Evolutionary conservation across 2,888 invertebrate genomes (phyloP).

Genomic region (Pachymerium ferrugineum): DNA sequence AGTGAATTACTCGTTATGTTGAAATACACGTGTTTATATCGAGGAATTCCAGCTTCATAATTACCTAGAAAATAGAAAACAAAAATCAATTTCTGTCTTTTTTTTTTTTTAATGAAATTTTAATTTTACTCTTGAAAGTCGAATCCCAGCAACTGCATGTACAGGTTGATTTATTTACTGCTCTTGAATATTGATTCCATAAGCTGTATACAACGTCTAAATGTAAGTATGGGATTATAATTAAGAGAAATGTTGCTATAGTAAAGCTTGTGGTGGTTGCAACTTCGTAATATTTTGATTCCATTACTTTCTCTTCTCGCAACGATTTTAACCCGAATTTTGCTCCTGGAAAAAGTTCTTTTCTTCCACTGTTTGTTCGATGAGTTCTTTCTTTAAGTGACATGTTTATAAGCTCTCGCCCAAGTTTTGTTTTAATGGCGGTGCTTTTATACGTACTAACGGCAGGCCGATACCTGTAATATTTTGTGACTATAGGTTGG

Average conservation of each 20-base stretch:
- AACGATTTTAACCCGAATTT: neutral
- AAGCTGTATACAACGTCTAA: neutral
- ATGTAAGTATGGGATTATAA: neutral
- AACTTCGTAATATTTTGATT: neutral
- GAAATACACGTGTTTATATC: constrained; percentile 66
- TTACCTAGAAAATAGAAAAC: constrained; percentile 51
- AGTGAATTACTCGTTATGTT: constrained; percentile 61
- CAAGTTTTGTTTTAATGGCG: too few species aligned
- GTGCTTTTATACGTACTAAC: too few species aligned
- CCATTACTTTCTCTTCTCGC: neutral
- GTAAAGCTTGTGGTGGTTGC: neutral
- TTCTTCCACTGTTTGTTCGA: neutral
- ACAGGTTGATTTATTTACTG: neutral
- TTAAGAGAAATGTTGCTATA: neutral
- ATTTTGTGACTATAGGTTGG: too few species aligned
- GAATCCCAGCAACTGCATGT: constrained; percentile 23
- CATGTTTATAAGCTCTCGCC: too few species aligned
- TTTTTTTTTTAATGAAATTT: neutral
- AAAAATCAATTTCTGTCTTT: neutral
- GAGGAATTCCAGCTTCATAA: constrained; percentile 63
- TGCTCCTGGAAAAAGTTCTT: neutral
- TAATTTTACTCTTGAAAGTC: neutral
- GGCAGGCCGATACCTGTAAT: too few species aligned
- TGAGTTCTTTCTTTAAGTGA: neutral
- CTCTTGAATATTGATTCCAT: neutral